Evolutionary conservation across 2,113 vertebrate species (phyloP).

Genomic region (Orthonyx spaldingii): DNA sequence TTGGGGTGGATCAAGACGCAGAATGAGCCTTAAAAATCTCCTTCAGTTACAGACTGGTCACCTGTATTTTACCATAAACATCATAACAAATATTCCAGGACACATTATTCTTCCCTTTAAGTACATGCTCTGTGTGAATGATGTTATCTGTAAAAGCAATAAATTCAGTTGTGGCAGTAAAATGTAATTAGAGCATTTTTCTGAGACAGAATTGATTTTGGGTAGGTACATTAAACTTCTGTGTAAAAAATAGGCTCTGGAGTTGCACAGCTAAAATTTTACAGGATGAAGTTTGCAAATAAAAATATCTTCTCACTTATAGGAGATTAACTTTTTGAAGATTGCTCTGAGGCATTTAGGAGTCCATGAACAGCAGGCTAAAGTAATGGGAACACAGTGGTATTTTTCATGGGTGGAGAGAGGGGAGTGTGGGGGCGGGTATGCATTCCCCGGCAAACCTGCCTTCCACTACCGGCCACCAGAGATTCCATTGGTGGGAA

Average conservation of each 20-base stretch:
- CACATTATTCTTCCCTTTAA: constrained; percentile 26
- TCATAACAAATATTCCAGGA: constrained; percentile 26
- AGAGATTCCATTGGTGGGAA: no score
- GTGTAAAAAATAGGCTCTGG: constrained; percentile 8
- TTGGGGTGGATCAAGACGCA: background rate
- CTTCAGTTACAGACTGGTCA: background rate
- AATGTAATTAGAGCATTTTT: constrained; percentile 38
- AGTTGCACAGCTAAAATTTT: background rate
- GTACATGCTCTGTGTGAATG: background rate
- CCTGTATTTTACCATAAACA: background rate
- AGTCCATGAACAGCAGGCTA: background rate
- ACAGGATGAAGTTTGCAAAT: background rate
- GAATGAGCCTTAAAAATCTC: background rate
- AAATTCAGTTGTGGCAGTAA: constrained; percentile 2
- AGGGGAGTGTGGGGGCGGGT: no score
- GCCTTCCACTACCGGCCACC: no score
- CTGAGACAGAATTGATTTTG: constrained; percentile 41
- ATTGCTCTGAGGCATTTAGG: background rate
- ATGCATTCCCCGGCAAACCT: no score
- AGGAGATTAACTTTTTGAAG: background rate
- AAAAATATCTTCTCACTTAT: background rate
- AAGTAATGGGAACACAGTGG: background rate
- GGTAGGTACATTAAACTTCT: background rate
- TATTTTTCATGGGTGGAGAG: constrained; percentile 10
- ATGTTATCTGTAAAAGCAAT: constrained; percentile 39